Conservation (phyloP, 2,113 vertebrate species). For the Ptilorrhoa leucosticta region DNA sequence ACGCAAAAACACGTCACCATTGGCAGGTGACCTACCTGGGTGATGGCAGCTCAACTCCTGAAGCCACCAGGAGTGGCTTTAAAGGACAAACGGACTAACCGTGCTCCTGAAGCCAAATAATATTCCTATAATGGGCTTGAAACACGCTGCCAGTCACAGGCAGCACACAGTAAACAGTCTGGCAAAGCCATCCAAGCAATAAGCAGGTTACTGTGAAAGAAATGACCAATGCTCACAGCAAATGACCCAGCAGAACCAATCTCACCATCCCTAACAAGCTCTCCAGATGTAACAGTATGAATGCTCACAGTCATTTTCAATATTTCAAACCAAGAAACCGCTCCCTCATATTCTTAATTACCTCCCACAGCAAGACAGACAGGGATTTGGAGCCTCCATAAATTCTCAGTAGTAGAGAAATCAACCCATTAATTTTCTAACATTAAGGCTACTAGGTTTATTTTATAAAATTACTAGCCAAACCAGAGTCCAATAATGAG, state of each 20-base stretch:
- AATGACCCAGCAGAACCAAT: background rate
- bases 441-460: background rate
- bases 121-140: background rate
- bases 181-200: background rate
- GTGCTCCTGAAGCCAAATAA: background rate
- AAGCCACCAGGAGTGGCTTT: background rate
- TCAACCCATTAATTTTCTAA: background rate
- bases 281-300: fast-evolving
- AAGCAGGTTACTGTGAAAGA: background rate
- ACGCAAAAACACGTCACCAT: fast-evolving
- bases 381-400: background rate
- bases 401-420: background rate
- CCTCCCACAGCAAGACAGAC: background rate
- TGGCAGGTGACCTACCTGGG: background rate
- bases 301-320: background rate
- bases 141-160: background rate
- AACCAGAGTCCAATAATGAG: background rate
- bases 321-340: background rate
- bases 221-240: background rate
- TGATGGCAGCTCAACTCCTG: background rate
- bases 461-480: background rate
- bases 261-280: background rate
- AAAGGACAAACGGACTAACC: background rate
- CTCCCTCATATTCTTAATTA: background rate
- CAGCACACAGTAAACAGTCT: background rate